Percentiles rank a stretch among this genome's conserved stretches.
Conservation (phyloP, 35 echinoderm and acorn worm genomes). For the Strongylocentrotus purpuratus region DNA sequence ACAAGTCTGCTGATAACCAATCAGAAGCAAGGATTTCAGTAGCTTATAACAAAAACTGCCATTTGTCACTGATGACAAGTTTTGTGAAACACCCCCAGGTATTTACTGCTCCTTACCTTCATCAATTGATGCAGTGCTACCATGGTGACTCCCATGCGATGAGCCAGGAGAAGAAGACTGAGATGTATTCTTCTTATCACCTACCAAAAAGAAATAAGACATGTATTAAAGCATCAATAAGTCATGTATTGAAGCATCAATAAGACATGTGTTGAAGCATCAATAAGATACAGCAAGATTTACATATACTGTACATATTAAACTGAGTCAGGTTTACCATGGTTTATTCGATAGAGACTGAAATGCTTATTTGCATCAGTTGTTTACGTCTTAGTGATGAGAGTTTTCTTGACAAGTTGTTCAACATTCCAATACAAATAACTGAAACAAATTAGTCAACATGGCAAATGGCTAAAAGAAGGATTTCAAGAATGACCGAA, state of each 20-base stretch:
- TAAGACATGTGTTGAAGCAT: background rate
- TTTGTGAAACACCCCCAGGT: too few species aligned
- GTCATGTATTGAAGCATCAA: background rate
- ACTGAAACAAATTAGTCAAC: background rate
- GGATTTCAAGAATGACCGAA: background rate
- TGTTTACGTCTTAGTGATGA: background rate
- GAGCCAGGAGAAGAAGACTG: conserved; percentile 39
- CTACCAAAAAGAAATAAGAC: background rate
- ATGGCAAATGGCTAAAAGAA: too few species aligned
- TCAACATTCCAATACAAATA: background rate
- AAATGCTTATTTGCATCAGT: background rate
- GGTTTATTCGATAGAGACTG: background rate
- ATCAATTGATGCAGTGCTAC: conserved; percentile 52
- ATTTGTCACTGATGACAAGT: too few species aligned
- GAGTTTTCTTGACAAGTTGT: background rate
- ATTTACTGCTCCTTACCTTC: conserved; percentile 19
- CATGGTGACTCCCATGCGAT: conserved; percentile 25
- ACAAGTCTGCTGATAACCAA: too few species aligned
- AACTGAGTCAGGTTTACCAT: background rate
- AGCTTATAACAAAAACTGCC: too few species aligned
- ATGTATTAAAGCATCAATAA: background rate
- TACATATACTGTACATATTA: background rate
- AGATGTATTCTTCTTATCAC: conserved; percentile 25
- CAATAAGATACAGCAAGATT: background rate
- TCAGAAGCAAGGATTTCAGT: too few species aligned